phyloP scores from a whole-genome alignment of 2,113 vertebrate genomes.

The Elephas maximus region DNA sequence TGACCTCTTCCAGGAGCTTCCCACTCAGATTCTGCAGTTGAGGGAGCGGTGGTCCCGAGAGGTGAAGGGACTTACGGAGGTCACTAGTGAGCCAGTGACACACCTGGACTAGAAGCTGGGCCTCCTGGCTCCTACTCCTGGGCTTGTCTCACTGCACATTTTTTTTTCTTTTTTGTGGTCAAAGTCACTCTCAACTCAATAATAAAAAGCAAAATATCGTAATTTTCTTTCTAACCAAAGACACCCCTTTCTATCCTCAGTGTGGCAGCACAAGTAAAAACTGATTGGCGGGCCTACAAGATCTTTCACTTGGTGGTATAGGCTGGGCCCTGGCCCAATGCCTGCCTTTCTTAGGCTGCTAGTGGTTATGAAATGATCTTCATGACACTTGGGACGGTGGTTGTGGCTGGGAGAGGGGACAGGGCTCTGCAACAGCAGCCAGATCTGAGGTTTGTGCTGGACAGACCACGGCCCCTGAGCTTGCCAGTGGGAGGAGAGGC shows the following conservation, averaged over 20 bases:
- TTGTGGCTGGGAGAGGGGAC: neutral
- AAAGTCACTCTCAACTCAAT: neutral
- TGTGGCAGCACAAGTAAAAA: neutral
- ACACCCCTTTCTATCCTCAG: neutral
- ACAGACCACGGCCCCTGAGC: neutral
- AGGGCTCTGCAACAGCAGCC: neutral
- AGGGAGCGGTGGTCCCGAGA: neutral
- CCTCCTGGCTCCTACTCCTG: neutral
- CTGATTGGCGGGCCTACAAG: neutral
- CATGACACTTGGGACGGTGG: neutral
- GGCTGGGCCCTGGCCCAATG: neutral
- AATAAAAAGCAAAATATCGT: neutral
- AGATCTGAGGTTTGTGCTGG: neutral
- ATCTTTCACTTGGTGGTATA: neutral
- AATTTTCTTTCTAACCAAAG: constrained; percentile 52
- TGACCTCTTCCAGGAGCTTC: neutral
- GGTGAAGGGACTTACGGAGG: neutral
- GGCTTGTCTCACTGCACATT: neutral
- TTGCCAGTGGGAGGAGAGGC: neutral
- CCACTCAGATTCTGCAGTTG: neutral
- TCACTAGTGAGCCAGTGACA: neutral
- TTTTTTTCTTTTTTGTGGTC: neutral
- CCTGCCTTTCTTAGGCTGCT: neutral
- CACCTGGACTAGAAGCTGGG: neutral
- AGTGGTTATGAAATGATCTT: neutral